Evolutionary conservation across 2,797 vertebrate species (phyloP), one percentile per base, ranked within the genome.

Genomic region (Silurus lanzhouensis): DNA sequence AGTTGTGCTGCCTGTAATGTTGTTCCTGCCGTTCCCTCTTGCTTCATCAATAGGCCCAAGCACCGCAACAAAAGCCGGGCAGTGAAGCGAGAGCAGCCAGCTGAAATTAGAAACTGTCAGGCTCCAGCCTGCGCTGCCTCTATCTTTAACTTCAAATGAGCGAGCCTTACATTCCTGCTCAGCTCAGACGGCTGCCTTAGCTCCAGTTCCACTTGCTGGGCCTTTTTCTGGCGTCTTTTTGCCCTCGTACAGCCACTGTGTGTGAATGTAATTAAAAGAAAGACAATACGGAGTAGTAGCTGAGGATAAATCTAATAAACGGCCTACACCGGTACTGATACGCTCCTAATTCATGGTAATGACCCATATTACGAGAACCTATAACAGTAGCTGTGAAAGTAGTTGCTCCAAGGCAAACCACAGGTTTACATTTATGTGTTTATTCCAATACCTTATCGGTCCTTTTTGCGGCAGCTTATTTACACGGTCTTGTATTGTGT

Each of bases 71-170:
- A 92, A 94, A 90, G 90, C 87, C 79, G 80, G 63, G 82, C 86
- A 68, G 84, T 83, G 83, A 60, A 82, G 94, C 85, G 85, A 90
- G 89, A 80, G 87, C 25, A 87, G 89, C 87, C 88, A 88, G 88
- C 90, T 93, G 94, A 94, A 96, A 95, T 95, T 94, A 95, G 96
- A 95, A 92, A 93, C 94, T 93, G 95, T 94, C 92, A 93, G 92
- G 91, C 93, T 92, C 94, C 93, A 92, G 92, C 91, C 92, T 95
- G 90, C 88, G 93, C 95, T 91, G 95, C 87, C 94, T 96, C 98
- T 99, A 99, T 99, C 97, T 99, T 98, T 99, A 99, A 98, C 98
- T 95, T 96, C 94, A 95, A 97, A 96, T 93, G 95, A 96, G 96
- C 96, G 93, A 95, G 95, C 96, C 96, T 96, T 93, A 95, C 97